Evolutionary conservation across 2,113 vertebrate species (phyloP), one percentile per base, ranked within the genome.

Genomic region (Urocolius indicus): DNA sequence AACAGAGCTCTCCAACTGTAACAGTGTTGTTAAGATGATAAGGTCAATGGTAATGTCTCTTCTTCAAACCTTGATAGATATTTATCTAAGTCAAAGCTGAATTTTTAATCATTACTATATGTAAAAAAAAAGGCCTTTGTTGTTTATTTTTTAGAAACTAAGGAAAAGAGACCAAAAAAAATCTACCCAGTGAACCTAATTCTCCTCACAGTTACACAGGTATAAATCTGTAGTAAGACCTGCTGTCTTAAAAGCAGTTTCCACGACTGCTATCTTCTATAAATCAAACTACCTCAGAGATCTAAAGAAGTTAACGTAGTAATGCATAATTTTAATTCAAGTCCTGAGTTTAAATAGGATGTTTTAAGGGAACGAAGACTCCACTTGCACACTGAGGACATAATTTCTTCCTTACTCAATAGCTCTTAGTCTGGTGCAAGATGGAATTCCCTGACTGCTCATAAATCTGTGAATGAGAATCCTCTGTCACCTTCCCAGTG

Each of bases 51-150:
- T 57, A 66, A 69, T 34, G 71, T 84, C 77, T 81, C 52, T 82
- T 96, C 84, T 89, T 67, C 69, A 94, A 91, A 92, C 11, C 41
- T 57, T 87, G 81, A 90, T 82, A 94, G 87, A 73, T 94, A 93
- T 63, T 95, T 89, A 87, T 76, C 68, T 89, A 79, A 67, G 54
- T 94, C 71, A 84, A 83, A 93, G 55, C 45, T 55, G 81, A 89
- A 43, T 69, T 87, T 94, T 91, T 91, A 87, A 69, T 69, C 11
- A 12, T 82, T 78, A 11, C 10, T 7, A 7, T 92, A 82, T 61
- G 62, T 34, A 85, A 79, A 77, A 84, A 62, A 55, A 61, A 58
- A n/a, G 11, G 2, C 20, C 30, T 90, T 82, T 54, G 13, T 65
- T 87, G 14, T 11, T 65, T 87, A 13, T 11, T 81, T 89, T 85